Evolutionary conservation across 1,140 invertebrate species (phyloP).

Genomic region (Drosophila micromelanica): DNA sequence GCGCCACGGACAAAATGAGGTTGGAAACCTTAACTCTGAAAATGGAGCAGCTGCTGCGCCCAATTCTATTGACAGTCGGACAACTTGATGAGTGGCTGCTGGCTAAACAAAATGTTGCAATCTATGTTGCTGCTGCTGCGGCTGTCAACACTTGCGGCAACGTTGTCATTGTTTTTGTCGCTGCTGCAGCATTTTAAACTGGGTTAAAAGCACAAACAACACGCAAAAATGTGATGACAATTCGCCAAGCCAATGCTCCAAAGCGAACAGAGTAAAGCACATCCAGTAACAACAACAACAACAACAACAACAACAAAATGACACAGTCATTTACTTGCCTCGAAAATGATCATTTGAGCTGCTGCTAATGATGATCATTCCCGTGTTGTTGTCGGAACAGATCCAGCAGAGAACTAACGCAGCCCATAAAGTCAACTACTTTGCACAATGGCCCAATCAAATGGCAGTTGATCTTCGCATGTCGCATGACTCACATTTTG

Average conservation of each 20-base stretch:
- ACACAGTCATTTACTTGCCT: slow-evolving; percentile 15
- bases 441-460: slow-evolving; percentile 27
- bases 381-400: slow-evolving; percentile 13
- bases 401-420: slow-evolving; percentile 10
- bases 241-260: slow-evolving; percentile 39
- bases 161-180: slow-evolving; percentile 39
- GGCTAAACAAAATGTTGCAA: slow-evolving; percentile 44
- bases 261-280: slow-evolving; percentile 22
- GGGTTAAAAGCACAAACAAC: slow-evolving; percentile 56
- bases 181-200: slow-evolving; percentile 48
- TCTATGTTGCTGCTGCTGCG: slow-evolving; percentile 16
- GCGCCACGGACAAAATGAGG: slow-evolving; percentile 18
- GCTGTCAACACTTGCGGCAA: slow-evolving; percentile 49
- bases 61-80: slow-evolving; percentile 46
- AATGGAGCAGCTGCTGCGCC: slow-evolving; percentile 33
- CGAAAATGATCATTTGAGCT: slow-evolving; percentile 21
- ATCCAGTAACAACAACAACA: slow-evolving; percentile 15
- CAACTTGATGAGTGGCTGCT: slow-evolving; percentile 44
- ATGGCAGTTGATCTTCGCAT: slow-evolving; percentile 10
- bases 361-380: slow-evolving; percentile 20
- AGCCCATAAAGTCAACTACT: slow-evolving; percentile 11
- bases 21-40: slow-evolving; percentile 2
- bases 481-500: neutral
- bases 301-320: no score
- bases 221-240: slow-evolving; percentile 57